These are phyloP conservation scores for Sinocyclocheilus rhinocerous DNA, from an alignment of 2,113 vertebrate genomes.

Conservation along the genomic window DNA sequence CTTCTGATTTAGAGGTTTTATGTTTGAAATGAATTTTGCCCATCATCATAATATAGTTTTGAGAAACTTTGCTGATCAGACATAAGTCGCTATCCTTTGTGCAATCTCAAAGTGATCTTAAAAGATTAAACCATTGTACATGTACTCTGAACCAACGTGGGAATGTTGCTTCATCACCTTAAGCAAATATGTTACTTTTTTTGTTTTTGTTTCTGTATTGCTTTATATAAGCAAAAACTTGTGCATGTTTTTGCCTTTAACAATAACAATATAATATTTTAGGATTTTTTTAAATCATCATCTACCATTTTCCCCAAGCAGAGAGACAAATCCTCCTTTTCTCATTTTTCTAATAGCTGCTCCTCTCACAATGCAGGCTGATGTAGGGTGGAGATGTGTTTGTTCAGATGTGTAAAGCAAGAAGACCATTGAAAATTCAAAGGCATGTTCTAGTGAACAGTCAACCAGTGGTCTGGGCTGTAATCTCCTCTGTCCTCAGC, in stretches of 20 bases:
- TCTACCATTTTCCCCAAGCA: not conserved
- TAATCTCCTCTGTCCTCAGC: constrained; percentile 55
- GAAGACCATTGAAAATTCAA: constrained; percentile 73
- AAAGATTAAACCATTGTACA: constrained; percentile 2
- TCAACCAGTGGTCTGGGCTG: constrained; percentile 71
- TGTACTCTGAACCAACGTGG: not conserved
- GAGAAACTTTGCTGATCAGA: not conserved
- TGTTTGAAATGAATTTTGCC: too few species aligned
- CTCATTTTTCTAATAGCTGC: constrained; percentile 66
- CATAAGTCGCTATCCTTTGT: not conserved
- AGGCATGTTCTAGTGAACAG: constrained; percentile 65
- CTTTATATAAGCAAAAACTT: not conserved
- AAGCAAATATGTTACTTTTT: not conserved
- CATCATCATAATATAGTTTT: not conserved
- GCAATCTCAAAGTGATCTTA: not conserved
- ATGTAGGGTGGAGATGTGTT: constrained; percentile 83
- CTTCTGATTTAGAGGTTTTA: not conserved
- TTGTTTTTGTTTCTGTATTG: not conserved
- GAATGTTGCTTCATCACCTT: constrained; percentile 13
- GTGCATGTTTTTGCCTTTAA: not conserved
- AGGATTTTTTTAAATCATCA: too few species aligned
- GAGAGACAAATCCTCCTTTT: constrained; percentile 1
- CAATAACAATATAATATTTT: too few species aligned
- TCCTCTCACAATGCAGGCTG: constrained; percentile 77
- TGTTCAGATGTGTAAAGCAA: constrained; percentile 77